Base-by-base conservation (phyloP, 2,113 vertebrate species). In the Sinocyclocheilus rhinocerous region DNA sequence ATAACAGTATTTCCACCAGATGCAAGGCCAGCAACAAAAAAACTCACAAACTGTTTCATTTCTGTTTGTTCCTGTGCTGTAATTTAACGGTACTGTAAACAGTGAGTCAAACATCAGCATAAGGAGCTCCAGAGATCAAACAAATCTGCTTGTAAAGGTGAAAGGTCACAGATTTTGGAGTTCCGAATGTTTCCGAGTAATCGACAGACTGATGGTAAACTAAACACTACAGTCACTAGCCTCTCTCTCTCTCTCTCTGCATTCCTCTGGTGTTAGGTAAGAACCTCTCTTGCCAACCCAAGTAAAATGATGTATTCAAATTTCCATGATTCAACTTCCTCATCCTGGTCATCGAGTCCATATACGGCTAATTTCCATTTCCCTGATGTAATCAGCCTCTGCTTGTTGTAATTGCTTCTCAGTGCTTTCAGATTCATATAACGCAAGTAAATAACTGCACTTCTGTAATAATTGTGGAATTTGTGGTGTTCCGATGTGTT, bases 231-330 rank as follows among this genome's bases (percentile, higher is more conserved):
- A 77, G 48, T 55, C 42, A 24, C n/a, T 76, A 48, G 39, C 65
- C 69, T 65, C n/a, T 6, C 63, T 70, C 42, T 65, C 55, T 76
- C 57, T 88, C 84, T 48, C 8, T 83, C 63, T 86, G 85, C 85
- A 89, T 89, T 86, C 86, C 84, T 86, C 69, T 84, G 36, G 36
- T 39, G 69, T 86, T 89, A 86, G 76, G 80, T 89, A 86, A 84
- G 57, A n/a, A 57, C 33, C 39, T 76, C 57, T 50, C 77, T 84
- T 84, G 88, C 85, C 85, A 89, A 86, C 59, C 57, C 75, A 89
- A 86, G 76, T 89, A 86, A 86, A 86, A 77, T 78, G 22, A 36
- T 84, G 76, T 45, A 77, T 89, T 84, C 69, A 61, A 18, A 86
- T 84, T 86, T 86, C 88, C 70, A 24, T 69, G 65, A 63, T 83